Evolutionary conservation across 1,140 invertebrate genomes (phyloP).

Genomic region (Pinna nobilis): DNA sequence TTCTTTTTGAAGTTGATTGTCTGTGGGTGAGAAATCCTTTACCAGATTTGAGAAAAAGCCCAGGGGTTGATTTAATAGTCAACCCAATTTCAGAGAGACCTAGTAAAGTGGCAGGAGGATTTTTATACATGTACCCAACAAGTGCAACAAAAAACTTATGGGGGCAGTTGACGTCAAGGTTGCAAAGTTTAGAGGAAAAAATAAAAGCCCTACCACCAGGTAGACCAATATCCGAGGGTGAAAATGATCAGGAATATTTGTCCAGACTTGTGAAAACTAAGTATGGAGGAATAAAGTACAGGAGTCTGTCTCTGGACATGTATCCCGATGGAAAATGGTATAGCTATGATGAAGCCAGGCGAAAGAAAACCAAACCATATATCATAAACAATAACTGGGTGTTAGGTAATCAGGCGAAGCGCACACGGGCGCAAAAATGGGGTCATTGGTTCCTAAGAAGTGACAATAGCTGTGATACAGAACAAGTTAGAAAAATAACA

Average conservation of each 20-base stretch:
- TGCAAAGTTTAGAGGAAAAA: conserved; percentile 35
- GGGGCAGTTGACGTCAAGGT: conserved; percentile 42
- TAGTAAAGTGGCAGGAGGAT: conserved; percentile 50
- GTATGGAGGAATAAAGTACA: conserved; percentile 43
- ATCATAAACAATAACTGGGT: conserved; percentile 61
- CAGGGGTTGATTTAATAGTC: conserved; percentile 48
- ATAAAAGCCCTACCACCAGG: conserved; percentile 33
- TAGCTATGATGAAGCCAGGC: no score
- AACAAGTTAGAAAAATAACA: no score
- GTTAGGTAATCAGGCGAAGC: conserved; percentile 41
- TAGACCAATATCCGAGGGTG: conserved; percentile 35
- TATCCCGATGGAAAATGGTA: conserved; percentile 66
- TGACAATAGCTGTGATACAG: conserved; percentile 27
- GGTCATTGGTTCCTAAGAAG: conserved; percentile 53
- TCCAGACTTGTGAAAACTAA: conserved; percentile 38
- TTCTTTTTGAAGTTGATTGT: conserved; percentile 67
- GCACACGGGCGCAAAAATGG: conserved; percentile 47
- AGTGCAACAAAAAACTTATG: conserved; percentile 46
- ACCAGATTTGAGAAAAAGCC: conserved; percentile 29
- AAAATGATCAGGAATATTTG: conserved; percentile 58
- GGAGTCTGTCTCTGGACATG: conserved; percentile 38
- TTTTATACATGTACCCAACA: conserved; percentile 54
- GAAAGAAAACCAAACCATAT: no score
- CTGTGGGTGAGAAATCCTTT: conserved; percentile 59
- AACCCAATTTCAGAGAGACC: conserved; percentile 44